These are phyloP conservation scores for Drosophila formosana DNA, from an alignment of 2,888 invertebrate genomes.

Conservation along the genomic window DNA sequence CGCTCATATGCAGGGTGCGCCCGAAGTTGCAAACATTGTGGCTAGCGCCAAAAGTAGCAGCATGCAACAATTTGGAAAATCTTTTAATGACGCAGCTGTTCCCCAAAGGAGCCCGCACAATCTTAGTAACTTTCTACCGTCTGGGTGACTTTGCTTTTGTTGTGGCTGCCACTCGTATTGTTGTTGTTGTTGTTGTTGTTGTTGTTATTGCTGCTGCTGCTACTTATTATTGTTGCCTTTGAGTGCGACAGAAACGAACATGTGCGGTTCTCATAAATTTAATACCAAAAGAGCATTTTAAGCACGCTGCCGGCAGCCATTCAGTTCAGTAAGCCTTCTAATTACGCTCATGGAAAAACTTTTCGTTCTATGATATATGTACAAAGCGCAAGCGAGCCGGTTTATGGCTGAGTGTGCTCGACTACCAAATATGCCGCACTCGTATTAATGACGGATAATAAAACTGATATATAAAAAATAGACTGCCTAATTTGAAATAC, in stretches of 20 bases:
- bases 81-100: slow-evolving; percentile 76
- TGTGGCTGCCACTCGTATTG: slow-evolving; percentile 33
- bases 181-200: slow-evolving; percentile 8
- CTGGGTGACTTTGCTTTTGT: slow-evolving; percentile 37
- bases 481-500: background rate
- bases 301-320: slow-evolving; percentile 53
- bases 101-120: slow-evolving; percentile 48
- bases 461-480: background rate
- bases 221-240: slow-evolving; percentile 27
- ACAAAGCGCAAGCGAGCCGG: slow-evolving; percentile 11
- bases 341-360: slow-evolving; percentile 68
- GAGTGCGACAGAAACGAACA: slow-evolving; percentile 61
- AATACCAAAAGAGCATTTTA: slow-evolving; percentile 76
- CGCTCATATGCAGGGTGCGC: slow-evolving; percentile 14
- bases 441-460: background rate
- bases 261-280: slow-evolving; percentile 79
- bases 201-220: slow-evolving; percentile 8
- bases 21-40: slow-evolving; percentile 52
- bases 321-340: slow-evolving; percentile 70
- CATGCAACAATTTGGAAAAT: slow-evolving; percentile 74
- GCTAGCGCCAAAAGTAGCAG: slow-evolving; percentile 36
- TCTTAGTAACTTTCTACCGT: slow-evolving; percentile 71
- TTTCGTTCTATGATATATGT: slow-evolving; percentile 40
- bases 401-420: background rate
- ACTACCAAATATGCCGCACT: background rate